phyloP scores from a whole-genome alignment of 2,888 invertebrate species.

The Troglohyphantes excavatus region DNA sequence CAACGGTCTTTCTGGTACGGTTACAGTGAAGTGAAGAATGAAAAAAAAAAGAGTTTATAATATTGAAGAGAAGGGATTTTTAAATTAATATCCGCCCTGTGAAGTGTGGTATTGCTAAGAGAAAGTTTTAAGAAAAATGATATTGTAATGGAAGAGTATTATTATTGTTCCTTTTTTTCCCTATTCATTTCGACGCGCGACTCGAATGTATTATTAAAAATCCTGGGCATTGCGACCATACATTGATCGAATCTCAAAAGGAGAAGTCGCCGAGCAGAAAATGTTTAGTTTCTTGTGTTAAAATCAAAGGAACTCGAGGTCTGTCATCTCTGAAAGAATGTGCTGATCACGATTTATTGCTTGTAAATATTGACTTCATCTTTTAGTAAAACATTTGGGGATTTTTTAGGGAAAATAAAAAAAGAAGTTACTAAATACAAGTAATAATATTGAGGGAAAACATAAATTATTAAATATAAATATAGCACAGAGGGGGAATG shows the following conservation, averaged over 20 bases:
- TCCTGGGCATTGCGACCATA: not conserved
- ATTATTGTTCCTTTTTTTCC: conserved; percentile 36
- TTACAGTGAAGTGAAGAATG: conserved; percentile 2
- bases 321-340: not conserved
- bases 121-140: conserved; percentile 71
- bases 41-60: conserved; percentile 26
- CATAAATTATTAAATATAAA: too few relatives aligned
- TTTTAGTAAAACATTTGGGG: not conserved
- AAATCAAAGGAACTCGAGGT: not conserved
- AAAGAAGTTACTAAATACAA: too few relatives aligned
- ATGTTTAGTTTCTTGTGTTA: not conserved
- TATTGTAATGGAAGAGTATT: conserved; percentile 71
- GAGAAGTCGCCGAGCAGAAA: not conserved
- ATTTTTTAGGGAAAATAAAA: not conserved
- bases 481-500: too few relatives aligned
- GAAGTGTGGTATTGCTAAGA: conserved; percentile 74
- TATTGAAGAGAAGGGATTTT: conserved; percentile 72
- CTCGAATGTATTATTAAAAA: conserved; percentile 45
- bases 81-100: conserved; percentile 75
- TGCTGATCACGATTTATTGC: not conserved
- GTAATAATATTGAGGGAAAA: too few relatives aligned
- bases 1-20: conserved; percentile 57
- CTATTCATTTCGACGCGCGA: not conserved
- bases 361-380: not conserved
- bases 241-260: not conserved